Evolutionary conservation across 2,113 vertebrate genomes (phyloP).

Genomic region (Amphiprion percula): DNA sequence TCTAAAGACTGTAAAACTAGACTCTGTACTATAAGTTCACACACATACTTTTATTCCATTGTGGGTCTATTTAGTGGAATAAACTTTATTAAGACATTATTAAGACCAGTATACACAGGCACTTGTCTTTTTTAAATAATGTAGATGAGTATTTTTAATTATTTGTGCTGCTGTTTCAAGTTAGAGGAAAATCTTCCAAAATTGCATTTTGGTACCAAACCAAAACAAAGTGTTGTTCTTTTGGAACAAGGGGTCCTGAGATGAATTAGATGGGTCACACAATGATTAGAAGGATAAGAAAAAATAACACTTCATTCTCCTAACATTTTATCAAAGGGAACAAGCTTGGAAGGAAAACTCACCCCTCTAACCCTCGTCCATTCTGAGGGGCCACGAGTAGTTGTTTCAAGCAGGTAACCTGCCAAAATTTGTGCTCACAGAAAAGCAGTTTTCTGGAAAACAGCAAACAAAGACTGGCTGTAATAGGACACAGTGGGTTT

Average conservation of each 20-base stretch:
- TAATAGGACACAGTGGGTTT: constrained; percentile 7
- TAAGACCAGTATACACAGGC: neutral
- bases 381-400: neutral
- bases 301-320: neutral
- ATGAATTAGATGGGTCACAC: neutral
- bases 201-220: neutral
- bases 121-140: neutral
- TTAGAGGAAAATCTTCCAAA: neutral
- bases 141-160: neutral
- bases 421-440: neutral
- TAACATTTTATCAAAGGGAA: constrained; percentile 4
- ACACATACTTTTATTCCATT: neutral
- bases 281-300: neutral
- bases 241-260: neutral
- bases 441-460: neutral
- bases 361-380: neutral
- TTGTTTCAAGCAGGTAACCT: no score
- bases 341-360: neutral
- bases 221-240: neutral
- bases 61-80: neutral
- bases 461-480: neutral
- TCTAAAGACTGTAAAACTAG: no score
- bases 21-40: neutral
- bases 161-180: constrained; percentile 14
- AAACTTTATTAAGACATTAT: neutral